Base-by-base conservation (phyloP, 2,797 vertebrate genomes). In the Toxotes lorentzi region DNA sequence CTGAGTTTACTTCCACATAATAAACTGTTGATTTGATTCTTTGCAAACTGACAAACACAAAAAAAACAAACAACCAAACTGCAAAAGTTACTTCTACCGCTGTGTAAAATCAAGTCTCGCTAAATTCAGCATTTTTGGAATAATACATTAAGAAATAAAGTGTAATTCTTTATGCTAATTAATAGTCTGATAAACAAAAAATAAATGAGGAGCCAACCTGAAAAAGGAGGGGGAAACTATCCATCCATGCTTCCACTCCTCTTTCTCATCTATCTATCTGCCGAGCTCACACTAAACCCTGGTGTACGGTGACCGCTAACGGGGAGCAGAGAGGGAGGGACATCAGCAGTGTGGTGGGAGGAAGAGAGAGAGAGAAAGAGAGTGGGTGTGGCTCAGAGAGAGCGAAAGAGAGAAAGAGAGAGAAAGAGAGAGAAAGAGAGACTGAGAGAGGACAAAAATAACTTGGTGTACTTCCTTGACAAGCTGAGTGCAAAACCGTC, bases 171-270 rank as follows among this genome's bases (percentile, higher is more conserved):
- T 10, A 19, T 40, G 1, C 6, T 50, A 1, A 19, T 27, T 0
- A 65, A 34, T 27, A 34, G 23, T 24, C 3, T 24, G 3, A 56
- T 71, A 63, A 56, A 32, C 0, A 23, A 65, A 40, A 24, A 79
- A 76, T 24, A 60, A 83, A 69, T 64, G 4, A 68, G 3, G 43
- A 85, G 84, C 92, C 79, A 87, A 93, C 93, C 92, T 93, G 86
- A 70, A 24, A n/a, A 57, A 59, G 41, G 16, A 70, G 61, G 51
- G 68, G 78, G 60, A 73, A 79, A 51, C 67, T 81, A 85, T 83
- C 83, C 86, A 82, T 82, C 67, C 84, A 83, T 70, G 83, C 58
- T 53, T 68, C 51, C 72, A 61, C 76, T 73, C n/a, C 34, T 70
- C 58, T 79, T 21, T 80, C 51, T 79, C 71, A 86, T 87, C 56